Base-by-base conservation (phyloP, 2,888 invertebrate species). In the Pomacea canaliculata region DNA sequence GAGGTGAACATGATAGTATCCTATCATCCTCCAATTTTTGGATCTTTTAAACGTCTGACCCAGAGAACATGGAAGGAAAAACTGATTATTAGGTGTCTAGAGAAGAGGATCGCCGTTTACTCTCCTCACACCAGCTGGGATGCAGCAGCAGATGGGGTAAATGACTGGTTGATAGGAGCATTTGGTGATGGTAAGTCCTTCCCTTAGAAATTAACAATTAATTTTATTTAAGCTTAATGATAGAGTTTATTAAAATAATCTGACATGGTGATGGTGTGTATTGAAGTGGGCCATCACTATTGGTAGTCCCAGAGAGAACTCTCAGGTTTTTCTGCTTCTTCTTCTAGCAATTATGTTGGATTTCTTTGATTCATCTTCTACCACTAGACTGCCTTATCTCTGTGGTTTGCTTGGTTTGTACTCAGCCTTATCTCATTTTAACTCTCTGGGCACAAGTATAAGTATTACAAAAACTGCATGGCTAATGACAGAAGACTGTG, bases 1-100 rank as follows among this genome's bases (percentile, higher is more conserved):
- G 92, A 93, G 23, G 93, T 93, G 73, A 94, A 96, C 89, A 91
- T 98, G 91, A 96, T 98, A 76, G 92, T 98, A 76, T 95, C 97
- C 0, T 98, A 98, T 91, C 98, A 98, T 92, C 98, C 98, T n/a
- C 97, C 97, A 27, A 95, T 98, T 89, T 98, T 98, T 91, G 92
- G 93, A 19, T 94, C 96, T 10, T 85, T 98, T 74, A 97, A 96
- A 88, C 93, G 94, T 62, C 92, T 98, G 63, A 94, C 94, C 3
- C 92, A 90, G 74, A 84, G 85, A 27, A 90, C 90, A 18, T 94
- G 94, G 96, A 93, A 95, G 93, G 95, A 97, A 89, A 93, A 95
- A 51, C 93, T 97, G 18, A 93, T 96, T 12, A 93, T 95, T 0
- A 93, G 93, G 83, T 95, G 97, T 86, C 91, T 98, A 74, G 95